Conservation (phyloP, 2,888 invertebrate genomes). For the Abrostola triplasia region DNA sequence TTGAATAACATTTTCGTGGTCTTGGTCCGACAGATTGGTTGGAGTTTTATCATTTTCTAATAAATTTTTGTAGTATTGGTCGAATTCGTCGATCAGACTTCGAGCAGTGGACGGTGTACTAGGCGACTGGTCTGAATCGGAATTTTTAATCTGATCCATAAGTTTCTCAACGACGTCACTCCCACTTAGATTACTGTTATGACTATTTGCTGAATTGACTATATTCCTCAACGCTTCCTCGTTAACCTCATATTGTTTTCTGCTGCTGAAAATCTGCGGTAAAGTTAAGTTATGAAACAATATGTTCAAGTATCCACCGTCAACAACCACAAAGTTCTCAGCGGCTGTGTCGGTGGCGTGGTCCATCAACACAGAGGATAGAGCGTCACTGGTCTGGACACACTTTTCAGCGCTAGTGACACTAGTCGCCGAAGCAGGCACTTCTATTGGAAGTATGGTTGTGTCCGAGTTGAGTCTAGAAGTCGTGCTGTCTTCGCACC, state of each 20-base stretch:
- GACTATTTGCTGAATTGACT: slow-evolving; percentile 71
- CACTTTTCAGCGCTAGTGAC: slow-evolving; percentile 74
- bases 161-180: slow-evolving; percentile 70
- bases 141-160: slow-evolving; percentile 73
- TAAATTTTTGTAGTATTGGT: slow-evolving; percentile 78
- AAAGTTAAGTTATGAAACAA: slow-evolving; percentile 77
- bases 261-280: slow-evolving; percentile 80
- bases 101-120: slow-evolving; percentile 80
- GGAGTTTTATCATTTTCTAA: slow-evolving; percentile 63
- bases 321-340: slow-evolving; percentile 78
- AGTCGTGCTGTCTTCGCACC: slow-evolving; percentile 76
- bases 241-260: slow-evolving; percentile 83
- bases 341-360: slow-evolving; percentile 66
- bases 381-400: slow-evolving; percentile 75
- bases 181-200: slow-evolving; percentile 60
- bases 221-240: slow-evolving; percentile 80
- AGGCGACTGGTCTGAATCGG: slow-evolving; percentile 66
- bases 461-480: slow-evolving; percentile 57
- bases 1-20: slow-evolving; percentile 34
- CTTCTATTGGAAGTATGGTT: slow-evolving; percentile 23
- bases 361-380: slow-evolving; percentile 47
- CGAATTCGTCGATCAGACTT: slow-evolving; percentile 82
- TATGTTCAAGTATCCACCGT: slow-evolving; percentile 82
- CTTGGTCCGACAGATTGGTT: slow-evolving; percentile 47
- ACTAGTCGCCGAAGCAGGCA: slow-evolving; percentile 24